Base-by-base conservation (phyloP, 2,888 invertebrate species). In the Orthosia gracilis region DNA sequence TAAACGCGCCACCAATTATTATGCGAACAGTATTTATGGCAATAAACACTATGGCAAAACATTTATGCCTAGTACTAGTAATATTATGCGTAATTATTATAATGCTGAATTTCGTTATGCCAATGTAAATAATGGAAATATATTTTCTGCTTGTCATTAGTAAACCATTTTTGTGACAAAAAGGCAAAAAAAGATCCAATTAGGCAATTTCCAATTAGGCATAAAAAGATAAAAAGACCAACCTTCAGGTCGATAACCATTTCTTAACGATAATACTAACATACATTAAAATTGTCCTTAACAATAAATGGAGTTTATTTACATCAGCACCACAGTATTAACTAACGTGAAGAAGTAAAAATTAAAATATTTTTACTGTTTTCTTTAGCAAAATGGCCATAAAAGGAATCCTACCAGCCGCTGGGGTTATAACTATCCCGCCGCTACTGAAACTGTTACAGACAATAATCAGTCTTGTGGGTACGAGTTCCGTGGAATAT, bases 301-400 rank as follows among this genome's bases (percentile, higher is more conserved):
- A 54, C 45, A 62, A 47, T 17, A 18, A 23, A 12, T 1, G 17
- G 47, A 23, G 23, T 47, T 47, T 23, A 49, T 62, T 62, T 15
- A 23, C 5, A 47, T 62, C 21, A 18, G 18, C 26, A 5, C 31
- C 31, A 58, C 12, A 5, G 17, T 11, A 47, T 5, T 12, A n/a
- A 17, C 47, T 21, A n/a, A 62, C 47, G 23, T 23, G 23, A 45
- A 45, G 40, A 13, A 45, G 52, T 40, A 5, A 45, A 66, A 23
- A n/a, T 18, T 7, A 40, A 18, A 47, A 23, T 47, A 5, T 13
- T 21, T 15, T 17, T 7, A 31, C 3, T 47, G 21, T n/a, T n/a
- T 47, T 69, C 17, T 65, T n/a, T 2, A 72, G 66, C n/a, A 59
- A n/a, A n/a, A 54, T 61, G 67, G 21, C 50, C 15, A 4, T 67